phyloP scores from a whole-genome alignment of 2,797 vertebrate genomes.

The Otus scops region DNA sequence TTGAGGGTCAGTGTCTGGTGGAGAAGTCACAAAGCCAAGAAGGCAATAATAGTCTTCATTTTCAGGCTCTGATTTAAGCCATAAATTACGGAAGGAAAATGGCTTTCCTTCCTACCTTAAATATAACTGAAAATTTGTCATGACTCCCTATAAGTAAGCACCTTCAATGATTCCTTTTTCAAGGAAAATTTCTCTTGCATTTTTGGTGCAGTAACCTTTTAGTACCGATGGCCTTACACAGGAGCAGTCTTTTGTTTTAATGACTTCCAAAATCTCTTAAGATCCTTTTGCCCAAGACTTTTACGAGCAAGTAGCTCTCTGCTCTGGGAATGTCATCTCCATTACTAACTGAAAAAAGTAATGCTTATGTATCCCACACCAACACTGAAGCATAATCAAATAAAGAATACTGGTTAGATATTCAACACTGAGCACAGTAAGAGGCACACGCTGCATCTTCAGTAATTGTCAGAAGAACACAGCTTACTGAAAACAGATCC shows the following conservation, averaged over 20 bases:
- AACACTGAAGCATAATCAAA: constrained; percentile 24
- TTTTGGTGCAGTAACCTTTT: background rate
- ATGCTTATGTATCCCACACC: background rate
- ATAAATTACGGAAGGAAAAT: background rate
- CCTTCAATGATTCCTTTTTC: background rate
- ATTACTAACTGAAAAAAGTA: background rate
- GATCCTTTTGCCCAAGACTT: background rate
- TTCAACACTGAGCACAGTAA: background rate
- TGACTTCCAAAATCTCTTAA: background rate
- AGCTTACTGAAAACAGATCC: background rate
- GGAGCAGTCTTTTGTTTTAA: background rate
- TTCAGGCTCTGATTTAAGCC: background rate
- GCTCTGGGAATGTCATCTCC: background rate
- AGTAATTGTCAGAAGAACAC: background rate
- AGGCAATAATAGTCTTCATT: background rate
- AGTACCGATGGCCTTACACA: background rate
- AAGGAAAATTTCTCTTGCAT: background rate
- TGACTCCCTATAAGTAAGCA: background rate
- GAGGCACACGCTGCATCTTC: background rate
- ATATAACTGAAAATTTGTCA: background rate
- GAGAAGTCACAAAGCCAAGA: background rate
- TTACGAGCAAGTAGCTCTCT: background rate
- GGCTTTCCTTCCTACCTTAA: background rate
- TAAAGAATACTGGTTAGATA: background rate
- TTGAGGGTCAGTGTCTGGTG: background rate